These are phyloP conservation scores for Chrysodeixis includens DNA, from an alignment of 2,888 invertebrate genomes.

Conservation along the genomic window DNA sequence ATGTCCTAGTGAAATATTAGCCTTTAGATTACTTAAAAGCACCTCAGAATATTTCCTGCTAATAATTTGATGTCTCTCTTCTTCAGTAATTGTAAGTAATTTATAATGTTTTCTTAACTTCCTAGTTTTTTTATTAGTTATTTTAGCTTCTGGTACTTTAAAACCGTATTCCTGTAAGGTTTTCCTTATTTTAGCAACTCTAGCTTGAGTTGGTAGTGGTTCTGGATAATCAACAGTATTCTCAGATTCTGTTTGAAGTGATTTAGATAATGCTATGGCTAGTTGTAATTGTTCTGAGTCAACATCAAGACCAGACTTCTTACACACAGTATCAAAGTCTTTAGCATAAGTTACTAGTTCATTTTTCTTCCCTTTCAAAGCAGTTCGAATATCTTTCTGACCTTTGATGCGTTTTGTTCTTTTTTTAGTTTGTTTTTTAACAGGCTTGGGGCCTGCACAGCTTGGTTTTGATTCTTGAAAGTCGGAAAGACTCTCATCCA, in stretches of 20 bases:
- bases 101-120: constrained; percentile 71
- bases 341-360: constrained; percentile 79
- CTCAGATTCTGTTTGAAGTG: constrained; percentile 70
- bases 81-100: constrained; percentile 68
- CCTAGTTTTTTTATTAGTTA: constrained; percentile 62
- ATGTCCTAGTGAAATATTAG: constrained; percentile 18
- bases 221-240: constrained; percentile 44
- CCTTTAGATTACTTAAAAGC: constrained; percentile 66
- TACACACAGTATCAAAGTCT: constrained; percentile 82
- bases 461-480: constrained; percentile 77
- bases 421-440: constrained; percentile 62
- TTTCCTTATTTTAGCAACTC: constrained; percentile 78
- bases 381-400: constrained; percentile 81
- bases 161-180: constrained; percentile 91
- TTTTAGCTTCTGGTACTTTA: constrained; percentile 77
- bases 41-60: constrained; percentile 77
- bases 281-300: constrained; percentile 91
- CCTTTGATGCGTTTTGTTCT: constrained; percentile 69
- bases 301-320: constrained; percentile 84
- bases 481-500: constrained; percentile 83
- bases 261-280: constrained; percentile 91
- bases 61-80: constrained; percentile 75
- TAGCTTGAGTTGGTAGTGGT: constrained; percentile 68
- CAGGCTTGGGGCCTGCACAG: constrained; percentile 68
- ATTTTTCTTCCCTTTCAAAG: constrained; percentile 75